Base-by-base conservation (phyloP, 1,140 invertebrate species). In the Panagrolaimus sp. region DNA sequence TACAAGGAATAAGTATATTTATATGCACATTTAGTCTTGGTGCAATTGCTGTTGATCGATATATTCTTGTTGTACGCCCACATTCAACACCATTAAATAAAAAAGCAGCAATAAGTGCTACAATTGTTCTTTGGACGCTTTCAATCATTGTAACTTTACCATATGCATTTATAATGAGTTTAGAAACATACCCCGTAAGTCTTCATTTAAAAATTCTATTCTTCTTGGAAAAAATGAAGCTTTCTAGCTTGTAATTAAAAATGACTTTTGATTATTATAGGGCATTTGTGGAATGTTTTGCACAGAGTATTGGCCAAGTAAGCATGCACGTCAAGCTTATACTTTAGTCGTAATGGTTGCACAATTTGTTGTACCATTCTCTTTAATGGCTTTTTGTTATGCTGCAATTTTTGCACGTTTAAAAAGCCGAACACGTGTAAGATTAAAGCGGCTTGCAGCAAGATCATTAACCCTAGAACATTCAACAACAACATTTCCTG, bases 141-240 rank as follows among this genome's bases (percentile, higher is more conserved):
- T 81, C 82, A 13, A 48, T 84, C 4, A 47, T 80, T 27, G 70
- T 84, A 7, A 79, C 83, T 1, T 53, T 83, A n/a, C 84, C 84
- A 0, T 78, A 84, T 67, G 78, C 78, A 20, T 66, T 80, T 31
- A 82, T 80, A 47, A 83, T 83, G 74, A 69, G 74, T 1, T 66
- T 85, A 9, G 78, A 82, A 43, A 71, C 71, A 38, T 78, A 80
- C 48, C 27, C 42, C 16, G 74, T 57, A 57, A 57, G 31, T 38
- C 7, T 38, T 38, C 7, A 4, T 38, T 4, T 38, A 38, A 38
- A 4, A n/a, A n/a, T n/a, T n/a, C n/a, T n/a, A n/a, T n/a, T n/a
- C n/a, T n/a, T n/a, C n/a, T n/a, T n/a, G n/a, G n/a, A n/a, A n/a
- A n/a, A n/a, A n/a, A n/a, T n/a, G n/a, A n/a, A n/a, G n/a, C n/a